These are phyloP conservation scores for Protophormia terraenovae DNA, from an alignment of 2,888 invertebrate genomes.

Conservation along the genomic window DNA sequence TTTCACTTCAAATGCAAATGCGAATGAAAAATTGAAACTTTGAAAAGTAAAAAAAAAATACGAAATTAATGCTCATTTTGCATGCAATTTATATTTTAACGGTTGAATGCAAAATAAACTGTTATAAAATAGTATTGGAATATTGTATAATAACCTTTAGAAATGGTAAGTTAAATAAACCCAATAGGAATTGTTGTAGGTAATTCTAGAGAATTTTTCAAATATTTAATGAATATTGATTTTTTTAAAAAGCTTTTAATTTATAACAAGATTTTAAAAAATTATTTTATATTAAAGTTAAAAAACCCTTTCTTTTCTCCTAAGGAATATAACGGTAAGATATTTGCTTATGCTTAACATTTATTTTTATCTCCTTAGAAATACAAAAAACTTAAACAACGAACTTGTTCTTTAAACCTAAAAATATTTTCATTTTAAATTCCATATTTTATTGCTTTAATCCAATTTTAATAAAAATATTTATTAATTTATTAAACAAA, in stretches of 20 bases:
- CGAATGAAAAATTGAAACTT: neutral
- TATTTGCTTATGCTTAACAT: neutral
- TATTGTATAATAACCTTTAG: constrained; percentile 26
- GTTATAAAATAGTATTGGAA: neutral
- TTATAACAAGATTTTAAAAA: too few relatives aligned
- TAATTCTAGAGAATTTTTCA: too few relatives aligned
- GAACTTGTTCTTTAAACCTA: constrained; percentile 11
- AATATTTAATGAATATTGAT: neutral
- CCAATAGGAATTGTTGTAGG: neutral
- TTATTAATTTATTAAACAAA: neutral
- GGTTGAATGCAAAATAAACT: neutral
- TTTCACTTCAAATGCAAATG: neutral
- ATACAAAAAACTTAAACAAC: constrained; percentile 43
- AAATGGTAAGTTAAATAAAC: neutral
- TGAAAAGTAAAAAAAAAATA: neutral
- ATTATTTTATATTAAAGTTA: too few relatives aligned
- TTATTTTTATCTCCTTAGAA: neutral
- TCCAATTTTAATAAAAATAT: neutral
- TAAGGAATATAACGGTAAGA: neutral
- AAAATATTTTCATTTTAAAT: neutral
- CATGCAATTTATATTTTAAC: constrained; percentile 52
- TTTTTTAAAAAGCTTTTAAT: too few relatives aligned
- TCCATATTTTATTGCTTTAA: neutral
- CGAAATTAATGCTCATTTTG: constrained; percentile 56
- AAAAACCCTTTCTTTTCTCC: too few relatives aligned